Percentiles rank a stretch among this genome's conserved stretches.
Evolutionary conservation across 1,140 invertebrate species (phyloP).

Genomic region (Vanessa tameamea): DNA sequence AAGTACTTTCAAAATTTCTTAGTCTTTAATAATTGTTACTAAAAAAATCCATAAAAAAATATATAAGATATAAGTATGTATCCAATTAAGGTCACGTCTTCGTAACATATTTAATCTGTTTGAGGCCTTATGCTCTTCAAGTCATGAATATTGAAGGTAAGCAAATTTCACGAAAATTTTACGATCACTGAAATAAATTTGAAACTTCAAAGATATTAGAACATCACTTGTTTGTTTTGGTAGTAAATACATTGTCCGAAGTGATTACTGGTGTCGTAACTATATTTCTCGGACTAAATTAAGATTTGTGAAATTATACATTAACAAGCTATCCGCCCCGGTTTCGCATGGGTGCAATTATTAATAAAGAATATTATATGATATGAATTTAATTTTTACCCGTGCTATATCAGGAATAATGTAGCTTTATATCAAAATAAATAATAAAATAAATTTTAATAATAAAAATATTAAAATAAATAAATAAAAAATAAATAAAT

Average conservation of each 20-base stretch:
- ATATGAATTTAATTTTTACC: too few relatives aligned
- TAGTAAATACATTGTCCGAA: constrained; percentile 2
- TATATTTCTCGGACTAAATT: neutral
- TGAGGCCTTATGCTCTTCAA: constrained; percentile 21
- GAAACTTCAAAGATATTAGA: constrained; percentile 40
- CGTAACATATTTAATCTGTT: neutral
- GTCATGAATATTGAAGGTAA: constrained; percentile 48
- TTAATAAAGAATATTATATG: too few relatives aligned
- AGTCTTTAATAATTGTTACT: too few relatives aligned
- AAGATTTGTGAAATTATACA: neutral
- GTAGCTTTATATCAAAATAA: too few relatives aligned
- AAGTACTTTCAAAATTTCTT: too few relatives aligned
- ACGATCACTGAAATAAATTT: constrained; percentile 46
- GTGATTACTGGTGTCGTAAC: neutral
- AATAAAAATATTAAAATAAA: too few relatives aligned
- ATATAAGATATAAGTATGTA: neutral
- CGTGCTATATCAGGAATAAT: too few relatives aligned
- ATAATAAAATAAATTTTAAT: too few relatives aligned
- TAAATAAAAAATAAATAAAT: too few relatives aligned
- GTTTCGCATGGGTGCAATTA: too few relatives aligned
- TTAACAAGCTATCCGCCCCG: too few relatives aligned
- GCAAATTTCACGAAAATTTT: constrained; percentile 49
- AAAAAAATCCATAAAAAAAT: neutral
- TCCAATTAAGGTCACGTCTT: constrained; percentile 1
- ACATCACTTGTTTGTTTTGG: constrained; percentile 18